Base-by-base conservation (phyloP, 2,888 invertebrate species). In the Stramonita haemastoma region DNA sequence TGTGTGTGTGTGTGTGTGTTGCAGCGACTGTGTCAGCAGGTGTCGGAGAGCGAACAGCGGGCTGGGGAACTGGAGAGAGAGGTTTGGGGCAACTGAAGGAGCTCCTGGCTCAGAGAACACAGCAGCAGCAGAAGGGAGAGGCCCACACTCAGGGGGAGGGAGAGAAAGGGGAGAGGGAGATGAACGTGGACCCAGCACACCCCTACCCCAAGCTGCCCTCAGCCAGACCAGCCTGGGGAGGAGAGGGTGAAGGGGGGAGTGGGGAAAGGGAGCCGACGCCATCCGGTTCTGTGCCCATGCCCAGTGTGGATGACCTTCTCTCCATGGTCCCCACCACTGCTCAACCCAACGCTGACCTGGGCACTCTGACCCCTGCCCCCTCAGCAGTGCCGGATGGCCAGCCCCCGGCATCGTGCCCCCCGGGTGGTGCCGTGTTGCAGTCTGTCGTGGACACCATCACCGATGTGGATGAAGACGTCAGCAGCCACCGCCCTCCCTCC, bases 11-110 rank as follows among this genome's bases (percentile, higher is more conserved):
- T 73, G 32, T 91, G 85, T 89, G 77, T 66, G 29, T 90, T 89
- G 79, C 91, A 91, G 90, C 56, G 26, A 36, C 46, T 90, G 32
- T 89, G 90, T 29, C 86, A 36, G 22, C 81, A 89, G 85, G 66
- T 91, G 60, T 73, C 73, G 15, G 87, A 90, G 85, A 90, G 90
- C 57, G 91, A 91, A 57, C 85, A 36, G 57, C 29, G 46, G 29
- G 79, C 89, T 6, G 90, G 86, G 6, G 73, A 66, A 13, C 86
- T 90, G 29, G 90, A 91, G 36, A 87, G 60, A 46, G 91, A 91
- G 34, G 90, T n/a, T n/a, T 91, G 66, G 11, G 11, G 66, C n/a
- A 26, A 46, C 86, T 91, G 17, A 26, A 87, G 32, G 29, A 83
- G n/a, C 32, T 79, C 60, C 79, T 89, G 56, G 85, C 87, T 8